Evolutionary conservation across 2,113 vertebrate species (phyloP).

Genomic region (Pangasianodon hypophthalmus): DNA sequence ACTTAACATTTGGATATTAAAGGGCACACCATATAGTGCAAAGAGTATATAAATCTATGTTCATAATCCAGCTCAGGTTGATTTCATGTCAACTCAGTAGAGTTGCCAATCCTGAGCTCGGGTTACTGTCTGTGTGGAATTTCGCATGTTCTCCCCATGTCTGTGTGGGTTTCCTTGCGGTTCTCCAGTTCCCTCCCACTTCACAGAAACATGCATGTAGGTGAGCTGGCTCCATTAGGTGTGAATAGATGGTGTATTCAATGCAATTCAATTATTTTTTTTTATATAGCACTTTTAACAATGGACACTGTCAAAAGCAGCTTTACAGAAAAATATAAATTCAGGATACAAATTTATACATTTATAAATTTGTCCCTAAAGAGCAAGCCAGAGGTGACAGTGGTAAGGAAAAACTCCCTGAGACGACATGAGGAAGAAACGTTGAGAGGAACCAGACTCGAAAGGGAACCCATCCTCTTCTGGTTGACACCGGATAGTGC

Average conservation of each 20-base stretch:
- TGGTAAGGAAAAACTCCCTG: too few species aligned
- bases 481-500: too few species aligned
- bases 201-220: neutral
- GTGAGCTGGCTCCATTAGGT: neutral
- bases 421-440: too few species aligned
- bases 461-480: too few species aligned
- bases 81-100: neutral
- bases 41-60: neutral
- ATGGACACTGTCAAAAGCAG: too few species aligned
- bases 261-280: too few species aligned
- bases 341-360: too few species aligned
- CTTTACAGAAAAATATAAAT: too few species aligned
- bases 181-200: neutral
- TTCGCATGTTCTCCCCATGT: neutral
- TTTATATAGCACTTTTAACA: too few species aligned
- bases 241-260: neutral
- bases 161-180: neutral
- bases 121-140: neutral
- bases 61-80: neutral
- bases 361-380: too few species aligned
- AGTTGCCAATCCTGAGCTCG: neutral
- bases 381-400: too few species aligned
- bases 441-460: too few species aligned
- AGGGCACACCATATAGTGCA: neutral
- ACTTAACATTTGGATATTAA: neutral